phyloP scores from a whole-genome alignment of 1,140 invertebrate genomes.

The Antheraea pernyi region DNA sequence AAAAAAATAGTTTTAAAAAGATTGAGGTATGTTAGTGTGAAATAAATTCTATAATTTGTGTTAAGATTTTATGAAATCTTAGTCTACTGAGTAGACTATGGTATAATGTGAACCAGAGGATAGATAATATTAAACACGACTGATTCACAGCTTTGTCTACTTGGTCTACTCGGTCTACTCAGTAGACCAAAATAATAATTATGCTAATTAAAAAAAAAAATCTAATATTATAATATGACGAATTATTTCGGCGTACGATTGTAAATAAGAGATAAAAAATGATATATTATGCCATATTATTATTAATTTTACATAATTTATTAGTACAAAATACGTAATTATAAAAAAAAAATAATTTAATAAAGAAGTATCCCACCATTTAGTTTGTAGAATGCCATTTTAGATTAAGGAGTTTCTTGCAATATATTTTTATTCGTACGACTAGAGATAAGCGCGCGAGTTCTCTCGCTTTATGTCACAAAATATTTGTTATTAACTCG shows the following conservation, averaged over 20 bases:
- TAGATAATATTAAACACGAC: not conserved
- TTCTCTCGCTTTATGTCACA: not conserved
- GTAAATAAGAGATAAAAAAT: not conserved
- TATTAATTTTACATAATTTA: not conserved
- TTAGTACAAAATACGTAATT: not conserved
- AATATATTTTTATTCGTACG: not conserved
- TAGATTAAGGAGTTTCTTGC: not conserved
- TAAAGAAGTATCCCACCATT: constrained; percentile 1
- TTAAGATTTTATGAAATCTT: not conserved
- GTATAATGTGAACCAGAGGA: not conserved
- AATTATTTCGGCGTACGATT: not conserved
- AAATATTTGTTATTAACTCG: not conserved
- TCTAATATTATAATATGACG: not conserved
- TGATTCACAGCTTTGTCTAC: too few relatives aligned
- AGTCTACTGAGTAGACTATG: constrained; percentile 10
- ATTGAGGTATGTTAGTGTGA: not conserved
- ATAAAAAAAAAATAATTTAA: not conserved
- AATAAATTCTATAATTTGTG: not conserved
- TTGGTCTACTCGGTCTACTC: constrained; percentile 9
- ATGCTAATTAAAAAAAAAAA: too few relatives aligned
- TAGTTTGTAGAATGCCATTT: not conserved
- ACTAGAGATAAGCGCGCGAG: not conserved
- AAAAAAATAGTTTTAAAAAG: not conserved
- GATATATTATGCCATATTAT: constrained; percentile 5
- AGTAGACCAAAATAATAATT: not conserved